Base-by-base conservation (phyloP, 2,113 vertebrate genomes). In the Lycaon pictus region DNA sequence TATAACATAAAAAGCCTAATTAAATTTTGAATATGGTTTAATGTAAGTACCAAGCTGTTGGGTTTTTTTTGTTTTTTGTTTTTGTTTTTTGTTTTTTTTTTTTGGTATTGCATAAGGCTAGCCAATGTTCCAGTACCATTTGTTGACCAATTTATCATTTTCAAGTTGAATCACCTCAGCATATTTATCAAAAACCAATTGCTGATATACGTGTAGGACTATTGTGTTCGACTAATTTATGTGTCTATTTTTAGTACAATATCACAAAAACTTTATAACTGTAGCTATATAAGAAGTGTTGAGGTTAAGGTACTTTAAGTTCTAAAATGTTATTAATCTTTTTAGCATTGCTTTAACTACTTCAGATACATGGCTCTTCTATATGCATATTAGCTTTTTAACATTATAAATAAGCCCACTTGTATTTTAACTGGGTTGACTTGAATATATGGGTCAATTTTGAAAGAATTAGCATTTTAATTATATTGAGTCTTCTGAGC, bases 1-100 rank as follows among this genome's bases (percentile, higher is more conserved):
- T 99, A 98, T 99, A 99, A 99, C 98, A 99, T 99, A 99, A 98
- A 99, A 99, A 98, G 98, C 98, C 97, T 56, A 48, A 48, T 29
- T 95, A 11, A 16, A 15, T 37, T 84, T 79, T 74, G 27, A 43
- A 72, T 72, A 27, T 29, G 1, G 0, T 65, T 19, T 51, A 48
- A 65, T 7, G 13, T 48, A 4, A 23, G 6, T 7, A 20, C 0
- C 7, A 48, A 65, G 8, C 25, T 67, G 63, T 7, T 69, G 7
- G 43, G 43, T 43, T 43, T 43, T 43, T 7, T 43, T 43, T n/a
- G n/a, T n/a, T n/a, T n/a, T n/a, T n/a, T n/a, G n/a, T n/a, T n/a
- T 43, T 27, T 43, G 5, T 43, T 43, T 43, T 43, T 43, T 56
- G 69, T 53, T 43, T 43, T 43, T 43, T 43, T 43, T 43, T 56